Evolutionary conservation across 2,113 vertebrate genomes (phyloP).

Genomic region (Salvelinus fontinalis): DNA sequence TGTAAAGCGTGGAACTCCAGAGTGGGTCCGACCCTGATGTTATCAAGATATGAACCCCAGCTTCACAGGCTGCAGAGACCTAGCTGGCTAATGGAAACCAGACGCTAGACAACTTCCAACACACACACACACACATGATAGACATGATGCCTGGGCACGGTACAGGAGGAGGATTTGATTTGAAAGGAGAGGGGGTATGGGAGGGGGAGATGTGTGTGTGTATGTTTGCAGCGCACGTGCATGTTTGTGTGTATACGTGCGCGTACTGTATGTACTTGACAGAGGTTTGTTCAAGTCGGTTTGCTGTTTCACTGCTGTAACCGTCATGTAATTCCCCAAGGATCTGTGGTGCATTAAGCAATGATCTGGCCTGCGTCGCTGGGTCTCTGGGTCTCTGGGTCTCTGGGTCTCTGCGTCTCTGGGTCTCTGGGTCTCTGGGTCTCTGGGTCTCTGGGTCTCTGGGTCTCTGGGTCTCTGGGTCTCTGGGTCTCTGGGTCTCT

Average conservation of each 20-base stretch:
- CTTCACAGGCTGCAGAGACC: not conserved
- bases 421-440: conserved; percentile 20
- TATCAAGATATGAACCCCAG: conserved; percentile 16
- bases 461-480: conserved; percentile 21
- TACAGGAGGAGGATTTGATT: not conserved
- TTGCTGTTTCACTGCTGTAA: conserved; percentile 54
- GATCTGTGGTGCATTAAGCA: conserved; percentile 52
- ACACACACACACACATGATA: not conserved
- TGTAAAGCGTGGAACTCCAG: too few relatives aligned
- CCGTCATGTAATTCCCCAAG: conserved; percentile 54
- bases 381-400: too few relatives aligned
- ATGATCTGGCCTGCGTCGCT: conserved; percentile 34
- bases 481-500: conserved; percentile 22
- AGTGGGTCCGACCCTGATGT: conserved; percentile 30
- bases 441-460: too few relatives aligned
- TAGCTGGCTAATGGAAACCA: conserved; percentile 28
- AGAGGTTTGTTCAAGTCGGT: conserved; percentile 33
- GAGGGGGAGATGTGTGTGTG: not conserved
- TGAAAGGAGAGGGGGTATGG: not conserved
- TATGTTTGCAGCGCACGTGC: too few relatives aligned
- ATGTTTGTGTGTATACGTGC: too few relatives aligned
- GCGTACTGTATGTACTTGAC: not conserved
- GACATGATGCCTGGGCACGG: not conserved
- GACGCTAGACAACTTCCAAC: not conserved
- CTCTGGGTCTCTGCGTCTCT: too few relatives aligned